Base-by-base conservation (phyloP, 2,888 invertebrate genomes). In the Phortica magna region DNA sequence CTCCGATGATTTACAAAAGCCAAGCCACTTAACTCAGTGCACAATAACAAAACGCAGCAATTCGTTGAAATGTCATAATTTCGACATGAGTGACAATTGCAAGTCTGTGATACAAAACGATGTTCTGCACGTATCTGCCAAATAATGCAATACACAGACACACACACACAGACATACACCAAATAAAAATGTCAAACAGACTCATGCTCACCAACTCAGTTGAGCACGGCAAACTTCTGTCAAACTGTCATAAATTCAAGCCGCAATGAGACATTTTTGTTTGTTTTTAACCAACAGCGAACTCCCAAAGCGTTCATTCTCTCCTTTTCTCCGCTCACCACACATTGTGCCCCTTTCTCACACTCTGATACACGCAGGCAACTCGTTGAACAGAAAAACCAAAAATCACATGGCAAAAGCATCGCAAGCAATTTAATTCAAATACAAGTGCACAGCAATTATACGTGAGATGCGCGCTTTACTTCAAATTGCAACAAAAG, bases 181-280 rank as follows among this genome's bases (percentile, higher is more conserved):
- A 17, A 31, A 64, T 64, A 14, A 9, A 22, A 17, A 57, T 57
- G 59, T 19, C 7, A 22, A 19, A 59, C 22, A 6, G n/a, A 55
- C 17, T 12, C 14, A 55, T 55, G 7, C 22, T 22, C 19, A 64
- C 5, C 4, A 10, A 31, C 2, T 64, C 22, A n/a, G 22, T 88
- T 87, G 88, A 48, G 48, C 48, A 12, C 48, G 87, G 87, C 80
- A 85, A 85, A 85, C 85, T 88, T 85, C 85, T 85, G 88, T 85
- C 85, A 87, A 88, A 85, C 87, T 88, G 85, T 85, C 85, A 85
- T 85, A 87, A 87, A 88, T 87, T 88, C 88, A 81, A 88, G 87
- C 64, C 82, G 78, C 74, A 64, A 48, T 48, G 48, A 48, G 48
- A 48, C 9, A 48, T 48, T 48, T 48, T 48, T 48, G 31, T 31